Evolutionary conservation across 2,113 vertebrate genomes (phyloP).

Genomic region (Larimichthys polyactis): DNA sequence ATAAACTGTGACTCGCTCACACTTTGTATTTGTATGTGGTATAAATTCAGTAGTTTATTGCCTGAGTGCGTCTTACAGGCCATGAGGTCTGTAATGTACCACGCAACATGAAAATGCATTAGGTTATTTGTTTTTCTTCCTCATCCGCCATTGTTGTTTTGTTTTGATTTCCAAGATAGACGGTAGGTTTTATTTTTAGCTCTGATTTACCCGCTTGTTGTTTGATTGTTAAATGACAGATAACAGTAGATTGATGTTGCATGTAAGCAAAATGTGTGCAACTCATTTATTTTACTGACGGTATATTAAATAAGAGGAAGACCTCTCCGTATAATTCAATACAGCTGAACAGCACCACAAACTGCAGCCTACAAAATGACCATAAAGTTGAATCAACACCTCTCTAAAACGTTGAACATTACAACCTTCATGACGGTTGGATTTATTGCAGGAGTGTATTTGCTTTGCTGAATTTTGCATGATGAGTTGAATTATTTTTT

Average conservation of each 20-base stretch:
- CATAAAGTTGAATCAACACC: not conserved
- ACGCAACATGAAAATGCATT: not conserved
- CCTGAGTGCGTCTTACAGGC: not conserved
- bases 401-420: not conserved
- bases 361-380: not conserved
- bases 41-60: not conserved
- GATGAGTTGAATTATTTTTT: not conserved
- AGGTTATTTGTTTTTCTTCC: slow-evolving; percentile 4
- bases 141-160: not conserved
- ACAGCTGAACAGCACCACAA: not conserved
- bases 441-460: not conserved
- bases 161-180: not conserved
- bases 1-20: slow-evolving; percentile 8
- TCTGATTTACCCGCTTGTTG: not conserved
- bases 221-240: not conserved
- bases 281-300: not conserved
- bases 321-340: not conserved
- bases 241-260: not conserved
- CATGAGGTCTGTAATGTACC: not conserved
- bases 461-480: not conserved
- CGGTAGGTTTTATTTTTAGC: not conserved
- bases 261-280: not conserved
- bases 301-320: not conserved
- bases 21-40: not conserved
- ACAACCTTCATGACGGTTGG: not conserved